Evolutionary conservation across 2,113 vertebrate species (phyloP).

Genomic region (Lichenostomus cassidix): DNA sequence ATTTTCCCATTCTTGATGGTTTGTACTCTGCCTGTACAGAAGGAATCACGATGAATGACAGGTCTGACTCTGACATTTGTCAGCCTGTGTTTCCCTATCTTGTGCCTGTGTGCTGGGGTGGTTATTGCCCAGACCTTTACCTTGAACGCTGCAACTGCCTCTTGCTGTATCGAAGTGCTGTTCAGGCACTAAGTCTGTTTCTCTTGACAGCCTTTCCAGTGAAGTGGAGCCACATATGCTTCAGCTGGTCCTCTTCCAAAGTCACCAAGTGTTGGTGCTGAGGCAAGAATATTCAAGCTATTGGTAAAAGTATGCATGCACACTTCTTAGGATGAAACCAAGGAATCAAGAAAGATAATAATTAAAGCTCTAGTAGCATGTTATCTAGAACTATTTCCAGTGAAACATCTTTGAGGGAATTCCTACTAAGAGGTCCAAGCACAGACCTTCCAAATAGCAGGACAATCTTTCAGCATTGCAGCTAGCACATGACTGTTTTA

Average conservation of each 20-base stretch:
- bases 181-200: neutral
- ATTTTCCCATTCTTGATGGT: neutral
- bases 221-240: neutral
- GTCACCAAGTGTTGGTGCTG: rapidly evolving
- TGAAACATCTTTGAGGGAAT: neutral
- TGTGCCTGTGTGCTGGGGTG: neutral
- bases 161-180: neutral
- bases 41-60: neutral
- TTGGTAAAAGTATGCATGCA: neutral
- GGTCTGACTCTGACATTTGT: neutral
- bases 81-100: neutral
- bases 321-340: neutral
- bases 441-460: neutral
- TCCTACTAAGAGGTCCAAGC: neutral
- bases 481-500: neutral
- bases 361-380: neutral
- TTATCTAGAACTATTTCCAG: neutral
- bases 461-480: neutral
- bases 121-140: neutral
- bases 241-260: neutral
- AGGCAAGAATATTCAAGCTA: neutral
- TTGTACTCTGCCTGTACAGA: neutral
- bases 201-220: neutral
- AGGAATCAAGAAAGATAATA: neutral
- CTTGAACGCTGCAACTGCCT: neutral